phyloP scores from a whole-genome alignment of 2,888 invertebrate genomes.

The Xanthostigma xanthostigma region DNA sequence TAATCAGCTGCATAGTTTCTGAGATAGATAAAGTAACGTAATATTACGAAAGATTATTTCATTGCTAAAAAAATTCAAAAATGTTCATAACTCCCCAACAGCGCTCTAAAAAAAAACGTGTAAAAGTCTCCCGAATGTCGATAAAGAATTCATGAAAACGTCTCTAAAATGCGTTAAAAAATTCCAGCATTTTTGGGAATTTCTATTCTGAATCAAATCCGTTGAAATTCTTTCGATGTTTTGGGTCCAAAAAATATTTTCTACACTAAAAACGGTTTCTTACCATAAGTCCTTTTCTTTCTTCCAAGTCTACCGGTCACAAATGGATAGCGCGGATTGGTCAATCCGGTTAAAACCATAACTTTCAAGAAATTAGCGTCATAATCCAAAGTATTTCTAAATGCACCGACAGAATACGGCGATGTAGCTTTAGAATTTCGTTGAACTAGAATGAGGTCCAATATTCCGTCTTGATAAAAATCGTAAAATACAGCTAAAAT shows the following conservation, averaged over 20 bases:
- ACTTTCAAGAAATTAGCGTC: constrained; percentile 95
- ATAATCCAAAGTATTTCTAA: constrained; percentile 76
- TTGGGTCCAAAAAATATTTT: neutral
- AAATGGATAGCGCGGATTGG: constrained; percentile 52
- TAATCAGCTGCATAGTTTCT: no score
- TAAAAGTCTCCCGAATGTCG: no score
- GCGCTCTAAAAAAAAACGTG: no score
- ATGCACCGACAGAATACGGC: constrained; percentile 53
- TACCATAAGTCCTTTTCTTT: constrained; percentile 64
- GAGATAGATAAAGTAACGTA: no score
- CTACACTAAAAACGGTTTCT: constrained; percentile 14
- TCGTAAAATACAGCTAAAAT: constrained; percentile 84
- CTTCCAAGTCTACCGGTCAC: constrained; percentile 59
- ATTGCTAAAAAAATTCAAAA: no score
- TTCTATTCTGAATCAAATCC: no score
- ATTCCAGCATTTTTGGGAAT: no score
- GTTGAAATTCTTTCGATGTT: neutral
- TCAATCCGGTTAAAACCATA: constrained; percentile 75
- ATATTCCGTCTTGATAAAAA: constrained; percentile 85
- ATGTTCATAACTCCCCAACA: no score
- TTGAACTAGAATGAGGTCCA: constrained; percentile 71
- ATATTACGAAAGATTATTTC: no score
- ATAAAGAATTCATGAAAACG: no score
- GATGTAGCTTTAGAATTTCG: constrained; percentile 29
- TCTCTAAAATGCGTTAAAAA: no score